Evolutionary conservation across 2,888 invertebrate genomes (phyloP), one percentile per base, ranked within the genome.

Genomic region (Zaprionus lineosus): DNA sequence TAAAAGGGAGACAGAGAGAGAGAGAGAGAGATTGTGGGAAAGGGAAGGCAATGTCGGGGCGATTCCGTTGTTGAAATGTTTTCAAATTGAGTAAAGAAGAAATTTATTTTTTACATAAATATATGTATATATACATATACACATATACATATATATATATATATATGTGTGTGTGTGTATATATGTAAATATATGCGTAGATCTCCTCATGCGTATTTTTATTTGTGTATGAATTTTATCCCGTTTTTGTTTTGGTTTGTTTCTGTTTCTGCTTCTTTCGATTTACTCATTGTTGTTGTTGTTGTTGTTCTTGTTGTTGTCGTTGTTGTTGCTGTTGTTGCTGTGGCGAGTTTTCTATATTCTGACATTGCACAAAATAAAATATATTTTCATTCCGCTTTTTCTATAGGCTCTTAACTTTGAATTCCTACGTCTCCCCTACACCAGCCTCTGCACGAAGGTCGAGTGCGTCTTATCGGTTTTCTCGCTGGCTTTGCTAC

Each of bases 331-430:
- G 4, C 44, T 24, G 2, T n/a, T 24, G 24, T 24, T 24, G 24
- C 24, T 24, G 24, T 24, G 24, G 8, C 24, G 24, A 6, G 2
- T 24, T 43, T 24, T 28, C 6, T 39, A 28, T 29, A 28, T 31
- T 47, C 40, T 46, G 33, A 15, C 28, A 21, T 26, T 41, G 14
- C 12, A 21, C 46, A 4, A 33, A 37, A 34, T 29, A 28, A 8
- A 8, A 26, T 39, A 9, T 31, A n/a, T 11, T 40, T 52, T 14
- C n/a, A n/a, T n/a, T n/a, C n/a, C n/a, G n/a, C n/a, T 28, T 52
- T 19, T 28, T 47, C 44, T 51, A 50, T 51, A 12, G 57, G 24
- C 21, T 55, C 29, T 46, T 65, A 43, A 43, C 43, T 47, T 47
- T 47, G 19, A 39, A 51, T 28, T 29, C 14, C 24, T 33, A 11